phyloP scores from a whole-genome alignment of 2,888 invertebrate genomes.

The Diarsia rubi region DNA sequence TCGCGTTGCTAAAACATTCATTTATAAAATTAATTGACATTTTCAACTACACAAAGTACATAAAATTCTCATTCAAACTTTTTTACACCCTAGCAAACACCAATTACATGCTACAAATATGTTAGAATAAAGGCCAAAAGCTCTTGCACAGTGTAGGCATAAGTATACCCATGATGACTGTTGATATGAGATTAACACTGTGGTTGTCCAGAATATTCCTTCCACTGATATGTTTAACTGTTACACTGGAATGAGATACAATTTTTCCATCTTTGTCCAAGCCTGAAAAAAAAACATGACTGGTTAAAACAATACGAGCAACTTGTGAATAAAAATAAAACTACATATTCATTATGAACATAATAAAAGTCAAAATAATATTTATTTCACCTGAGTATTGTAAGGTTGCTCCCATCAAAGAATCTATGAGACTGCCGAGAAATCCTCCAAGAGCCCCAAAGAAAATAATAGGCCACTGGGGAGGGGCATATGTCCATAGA shows the following conservation, averaged over 20 bases:
- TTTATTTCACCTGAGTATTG: constrained; percentile 94
- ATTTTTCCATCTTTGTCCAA: constrained; percentile 93
- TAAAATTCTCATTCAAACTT: constrained; percentile 37
- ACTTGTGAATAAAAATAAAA: neutral
- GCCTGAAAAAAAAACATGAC: constrained; percentile 87
- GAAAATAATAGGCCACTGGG: constrained; percentile 95
- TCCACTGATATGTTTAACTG: constrained; percentile 94
- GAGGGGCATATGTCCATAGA: constrained; percentile 91
- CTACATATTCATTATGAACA: neutral
- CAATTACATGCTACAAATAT: constrained; percentile 2
- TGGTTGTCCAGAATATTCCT: constrained; percentile 95
- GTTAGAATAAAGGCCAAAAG: constrained; percentile 78
- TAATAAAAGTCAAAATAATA: neutral
- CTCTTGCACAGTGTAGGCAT: constrained; percentile 92
- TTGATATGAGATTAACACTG: constrained; percentile 96
- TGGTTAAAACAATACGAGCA: neutral
- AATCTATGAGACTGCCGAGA: constrained; percentile 95
- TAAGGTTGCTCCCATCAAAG: constrained; percentile 95
- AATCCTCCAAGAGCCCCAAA: constrained; percentile 94
- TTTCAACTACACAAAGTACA: constrained; percentile 13
- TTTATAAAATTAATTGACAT: constrained; percentile 36
- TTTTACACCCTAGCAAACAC: constrained; percentile 21
- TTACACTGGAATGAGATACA: constrained; percentile 93
- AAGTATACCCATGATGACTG: constrained; percentile 93
- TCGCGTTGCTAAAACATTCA: neutral